Conservation (phyloP, 2,888 invertebrate species). For the Microctonus hyperodae region DNA sequence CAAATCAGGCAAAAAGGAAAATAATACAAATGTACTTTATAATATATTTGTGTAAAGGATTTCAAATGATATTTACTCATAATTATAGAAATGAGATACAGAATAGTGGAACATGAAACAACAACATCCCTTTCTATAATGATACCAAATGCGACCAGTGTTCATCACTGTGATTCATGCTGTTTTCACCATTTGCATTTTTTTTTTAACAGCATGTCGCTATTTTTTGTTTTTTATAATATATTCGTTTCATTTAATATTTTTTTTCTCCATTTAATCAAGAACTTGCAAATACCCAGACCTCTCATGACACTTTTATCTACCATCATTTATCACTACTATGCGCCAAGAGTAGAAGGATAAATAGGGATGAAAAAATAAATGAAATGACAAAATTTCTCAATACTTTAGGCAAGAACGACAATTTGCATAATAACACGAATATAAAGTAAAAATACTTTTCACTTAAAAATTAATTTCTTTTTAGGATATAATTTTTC, state of each 20-base stretch:
- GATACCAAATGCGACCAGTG: conserved; percentile 17
- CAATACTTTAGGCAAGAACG: neutral
- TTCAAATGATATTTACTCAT: conserved; percentile 23
- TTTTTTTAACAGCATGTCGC: neutral
- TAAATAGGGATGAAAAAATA: neutral
- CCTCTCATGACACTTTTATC: neutral
- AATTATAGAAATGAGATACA: neutral
- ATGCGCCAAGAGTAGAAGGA: neutral
- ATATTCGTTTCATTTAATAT: neutral
- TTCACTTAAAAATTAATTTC: neutral
- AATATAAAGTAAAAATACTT: neutral
- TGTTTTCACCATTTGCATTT: conserved; percentile 14
- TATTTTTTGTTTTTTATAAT: neutral
- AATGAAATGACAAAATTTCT: neutral
- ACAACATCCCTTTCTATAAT: conserved; percentile 4
- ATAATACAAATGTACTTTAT: conserved; percentile 19
- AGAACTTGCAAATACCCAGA: neutral
- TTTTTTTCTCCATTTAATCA: neutral
- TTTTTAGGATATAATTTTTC: neutral
- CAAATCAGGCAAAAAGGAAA: conserved; percentile 15
- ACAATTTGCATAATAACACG: neutral
- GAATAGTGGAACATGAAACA: conserved; percentile 23
- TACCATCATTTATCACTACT: neutral
- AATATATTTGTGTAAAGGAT: conserved; percentile 27
- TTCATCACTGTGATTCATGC: neutral